These are phyloP conservation scores for Pandemis corylana DNA, from an alignment of 2,888 invertebrate genomes.

Conservation along the genomic window DNA sequence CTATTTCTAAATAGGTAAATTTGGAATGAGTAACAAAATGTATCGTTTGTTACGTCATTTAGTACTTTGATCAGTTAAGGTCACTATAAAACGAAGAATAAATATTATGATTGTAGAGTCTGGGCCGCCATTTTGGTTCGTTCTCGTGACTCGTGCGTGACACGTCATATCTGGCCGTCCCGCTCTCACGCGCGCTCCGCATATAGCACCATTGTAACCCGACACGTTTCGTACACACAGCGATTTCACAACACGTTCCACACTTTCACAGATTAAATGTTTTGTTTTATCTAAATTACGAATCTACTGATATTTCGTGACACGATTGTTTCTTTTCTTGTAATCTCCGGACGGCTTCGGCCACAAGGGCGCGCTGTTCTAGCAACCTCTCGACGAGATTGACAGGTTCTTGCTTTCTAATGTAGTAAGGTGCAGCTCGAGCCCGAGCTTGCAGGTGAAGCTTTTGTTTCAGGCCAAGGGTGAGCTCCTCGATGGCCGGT, in stretches of 20 bases:
- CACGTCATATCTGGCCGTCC: slow-evolving; percentile 81
- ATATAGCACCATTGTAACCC: slow-evolving; percentile 85
- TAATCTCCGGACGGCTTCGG: slow-evolving; percentile 81
- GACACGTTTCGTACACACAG: slow-evolving; percentile 84
- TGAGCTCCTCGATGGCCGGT: slow-evolving; percentile 79
- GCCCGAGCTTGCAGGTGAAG: slow-evolving; percentile 82
- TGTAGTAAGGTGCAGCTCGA: slow-evolving; percentile 81
- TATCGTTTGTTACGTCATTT: slow-evolving; percentile 79
- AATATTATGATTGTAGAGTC: slow-evolving; percentile 85
- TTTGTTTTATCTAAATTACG: slow-evolving; percentile 79
- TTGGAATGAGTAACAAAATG: slow-evolving; percentile 66
- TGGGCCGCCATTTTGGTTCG: slow-evolving; percentile 83
- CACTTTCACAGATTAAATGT: slow-evolving; percentile 84
- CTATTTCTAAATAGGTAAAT: slow-evolving; percentile 51
- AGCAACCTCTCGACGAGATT: slow-evolving; percentile 80
- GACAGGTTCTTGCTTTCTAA: slow-evolving; percentile 83
- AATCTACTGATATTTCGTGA: slow-evolving; percentile 82
- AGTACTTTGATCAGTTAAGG: slow-evolving; percentile 84
- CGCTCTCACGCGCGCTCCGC: slow-evolving; percentile 80
- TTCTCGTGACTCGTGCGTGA: slow-evolving; percentile 82
- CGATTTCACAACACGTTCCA: slow-evolving; percentile 84
- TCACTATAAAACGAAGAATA: slow-evolving; percentile 82
- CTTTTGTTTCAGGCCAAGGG: slow-evolving; percentile 82
- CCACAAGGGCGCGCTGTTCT: slow-evolving; percentile 82
- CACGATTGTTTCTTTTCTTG: slow-evolving; percentile 81